These are phyloP conservation scores for Echinometra lucunter DNA, from an alignment of 53 echinoderm and acorn worm species.

Conservation along the genomic window DNA sequence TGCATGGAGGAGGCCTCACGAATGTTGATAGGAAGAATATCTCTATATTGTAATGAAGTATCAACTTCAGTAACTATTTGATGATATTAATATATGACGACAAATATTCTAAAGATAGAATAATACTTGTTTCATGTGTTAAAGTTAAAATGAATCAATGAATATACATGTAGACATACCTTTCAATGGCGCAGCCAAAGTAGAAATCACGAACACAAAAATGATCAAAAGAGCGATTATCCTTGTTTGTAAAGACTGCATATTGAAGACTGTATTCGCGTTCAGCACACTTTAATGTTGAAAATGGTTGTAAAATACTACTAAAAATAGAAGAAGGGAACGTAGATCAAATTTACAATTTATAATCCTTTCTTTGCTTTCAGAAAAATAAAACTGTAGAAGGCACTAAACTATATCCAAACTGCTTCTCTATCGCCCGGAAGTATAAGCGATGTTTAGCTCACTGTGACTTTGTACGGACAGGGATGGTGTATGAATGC, in stretches of 20 bases:
- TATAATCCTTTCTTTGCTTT: slow-evolving; percentile 37
- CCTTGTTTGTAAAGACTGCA: slow-evolving; percentile 62
- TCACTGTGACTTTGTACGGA: slow-evolving; percentile 31
- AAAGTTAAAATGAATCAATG: neutral
- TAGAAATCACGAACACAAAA: slow-evolving; percentile 21
- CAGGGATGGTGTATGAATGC: slow-evolving; percentile 36
- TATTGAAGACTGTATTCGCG: slow-evolving; percentile 35
- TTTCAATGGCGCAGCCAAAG: slow-evolving; percentile 57
- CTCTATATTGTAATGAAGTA: too few relatives aligned
- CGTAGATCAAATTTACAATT: slow-evolving; percentile 53
- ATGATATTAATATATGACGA: neutral
- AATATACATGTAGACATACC: slow-evolving; percentile 30
- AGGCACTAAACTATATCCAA: slow-evolving; percentile 56
- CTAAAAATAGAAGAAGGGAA: slow-evolving; percentile 57
- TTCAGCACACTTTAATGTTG: slow-evolving; percentile 12
- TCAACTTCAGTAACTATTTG: too few relatives aligned
- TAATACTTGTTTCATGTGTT: too few relatives aligned
- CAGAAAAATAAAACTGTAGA: slow-evolving; percentile 63
- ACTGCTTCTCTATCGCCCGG: slow-evolving; percentile 42
- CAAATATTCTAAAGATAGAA: too few relatives aligned
- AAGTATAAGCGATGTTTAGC: slow-evolving; percentile 23
- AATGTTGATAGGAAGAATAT: too few relatives aligned
- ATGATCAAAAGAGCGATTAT: slow-evolving; percentile 30
- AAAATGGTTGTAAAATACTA: slow-evolving; percentile 4
- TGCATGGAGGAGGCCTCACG: too few relatives aligned